phyloP scores from a whole-genome alignment of 2,888 invertebrate species.

The Bedellia somnulentella region DNA sequence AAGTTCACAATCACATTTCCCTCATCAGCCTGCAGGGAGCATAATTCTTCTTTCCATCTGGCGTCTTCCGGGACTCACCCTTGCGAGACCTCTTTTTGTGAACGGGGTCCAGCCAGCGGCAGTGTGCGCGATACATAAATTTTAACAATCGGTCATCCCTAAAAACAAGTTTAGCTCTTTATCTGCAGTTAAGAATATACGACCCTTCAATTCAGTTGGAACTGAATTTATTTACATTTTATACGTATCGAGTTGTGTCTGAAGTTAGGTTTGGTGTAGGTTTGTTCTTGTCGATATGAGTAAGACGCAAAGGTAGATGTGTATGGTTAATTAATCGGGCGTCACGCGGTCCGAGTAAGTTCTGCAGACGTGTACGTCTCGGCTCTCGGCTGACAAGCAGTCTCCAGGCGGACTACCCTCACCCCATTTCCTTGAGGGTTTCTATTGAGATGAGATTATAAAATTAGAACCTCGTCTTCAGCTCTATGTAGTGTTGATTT shows the following conservation, averaged over 20 bases:
- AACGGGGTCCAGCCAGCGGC: constrained; percentile 43
- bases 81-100: constrained; percentile 43
- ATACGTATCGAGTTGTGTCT: too few relatives aligned
- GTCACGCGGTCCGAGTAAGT: constrained; percentile 23
- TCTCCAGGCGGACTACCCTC: constrained; percentile 1
- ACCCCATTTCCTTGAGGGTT: constrained; percentile 3
- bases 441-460: constrained; percentile 6
- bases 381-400: not conserved
- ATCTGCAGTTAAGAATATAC: constrained; percentile 54
- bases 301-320: constrained; percentile 1
- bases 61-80: constrained; percentile 55
- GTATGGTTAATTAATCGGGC: constrained; percentile 42
- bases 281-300: too few relatives aligned
- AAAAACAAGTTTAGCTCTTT: constrained; percentile 61
- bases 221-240: constrained; percentile 60
- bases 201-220: constrained; percentile 55
- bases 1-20: constrained; percentile 59
- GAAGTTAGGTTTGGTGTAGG: not conserved
- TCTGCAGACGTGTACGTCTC: constrained; percentile 2
- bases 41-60: constrained; percentile 58
- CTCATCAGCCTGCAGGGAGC: constrained; percentile 57
- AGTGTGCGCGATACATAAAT: constrained; percentile 56
- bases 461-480: constrained; percentile 5
- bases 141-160: constrained; percentile 60
- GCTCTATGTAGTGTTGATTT: not conserved